phyloP scores from a whole-genome alignment of 1,140 invertebrate genomes.

The Apis laboriosa region DNA sequence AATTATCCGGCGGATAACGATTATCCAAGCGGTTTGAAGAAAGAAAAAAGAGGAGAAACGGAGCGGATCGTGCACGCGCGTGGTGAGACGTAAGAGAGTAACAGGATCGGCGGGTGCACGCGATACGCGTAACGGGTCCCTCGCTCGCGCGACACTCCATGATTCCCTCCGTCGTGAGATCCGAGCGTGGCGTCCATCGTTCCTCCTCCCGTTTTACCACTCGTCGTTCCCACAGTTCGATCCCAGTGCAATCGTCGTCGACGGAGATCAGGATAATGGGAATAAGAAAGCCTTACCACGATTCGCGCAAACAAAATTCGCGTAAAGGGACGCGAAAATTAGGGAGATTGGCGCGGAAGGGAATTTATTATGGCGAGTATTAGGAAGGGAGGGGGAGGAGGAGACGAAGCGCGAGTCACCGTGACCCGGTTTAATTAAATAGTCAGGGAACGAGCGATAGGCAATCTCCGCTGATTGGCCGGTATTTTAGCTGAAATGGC shows the following conservation, averaged over 20 bases:
- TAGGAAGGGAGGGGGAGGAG: background rate
- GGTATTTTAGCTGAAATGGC: slow-evolving; percentile 8
- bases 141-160: too few relatives aligned
- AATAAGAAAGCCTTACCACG: background rate
- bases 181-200: too few relatives aligned
- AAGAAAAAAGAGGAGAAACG: background rate
- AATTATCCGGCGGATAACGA: slow-evolving; percentile 60
- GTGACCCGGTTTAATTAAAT: slow-evolving; percentile 29
- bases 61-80: slow-evolving; percentile 30
- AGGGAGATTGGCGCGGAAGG: too few relatives aligned
- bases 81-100: slow-evolving; percentile 2
- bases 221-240: background rate
- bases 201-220: too few relatives aligned
- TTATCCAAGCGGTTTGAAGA: slow-evolving; percentile 29
- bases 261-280: background rate
- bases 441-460: background rate
- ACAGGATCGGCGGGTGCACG: slow-evolving; percentile 25
- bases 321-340: too few relatives aligned
- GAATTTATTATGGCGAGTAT: background rate
- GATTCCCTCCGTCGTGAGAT: too few relatives aligned
- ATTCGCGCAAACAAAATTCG: too few relatives aligned
- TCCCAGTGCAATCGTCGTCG: background rate
- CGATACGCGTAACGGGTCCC: too few relatives aligned
- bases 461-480: slow-evolving; percentile 6
- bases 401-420: slow-evolving; percentile 22